A percentile compares a stretch with the other conserved stretches of the same genome.
phyloP scores from a whole-genome alignment of 2,888 invertebrate genomes.

The Drosophila subquinaria region DNA sequence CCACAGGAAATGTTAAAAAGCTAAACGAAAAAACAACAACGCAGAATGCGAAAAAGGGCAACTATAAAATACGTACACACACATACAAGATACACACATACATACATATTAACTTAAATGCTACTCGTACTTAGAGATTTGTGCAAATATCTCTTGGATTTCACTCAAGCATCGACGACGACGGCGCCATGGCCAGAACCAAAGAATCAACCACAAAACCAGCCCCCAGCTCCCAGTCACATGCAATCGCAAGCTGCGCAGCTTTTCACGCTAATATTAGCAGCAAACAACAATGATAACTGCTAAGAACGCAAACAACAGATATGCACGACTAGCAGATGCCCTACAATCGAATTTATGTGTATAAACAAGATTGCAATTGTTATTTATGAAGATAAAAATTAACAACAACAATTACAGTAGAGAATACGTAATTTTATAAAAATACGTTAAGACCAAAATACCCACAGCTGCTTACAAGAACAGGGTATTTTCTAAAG shows the following conservation, averaged over 20 bases:
- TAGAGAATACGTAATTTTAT: neutral
- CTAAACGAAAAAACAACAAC: conserved; percentile 26
- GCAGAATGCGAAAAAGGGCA: conserved; percentile 21
- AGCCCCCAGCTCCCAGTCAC: conserved; percentile 29
- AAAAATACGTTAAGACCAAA: neutral
- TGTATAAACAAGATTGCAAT: neutral
- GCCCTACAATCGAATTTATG: conserved; percentile 1
- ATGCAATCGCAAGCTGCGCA: conserved; percentile 60
- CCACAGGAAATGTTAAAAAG: conserved; percentile 62
- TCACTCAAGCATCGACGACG: conserved; percentile 34
- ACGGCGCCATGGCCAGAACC: conserved; percentile 28
- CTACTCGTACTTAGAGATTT: conserved; percentile 19
- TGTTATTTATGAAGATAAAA: neutral
- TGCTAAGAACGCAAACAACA: conserved; percentile 4
- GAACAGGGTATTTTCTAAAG: conserved; percentile 23
- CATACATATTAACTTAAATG: conserved; percentile 1
- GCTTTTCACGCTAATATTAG: conserved; percentile 70
- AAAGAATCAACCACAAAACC: conserved; percentile 45
- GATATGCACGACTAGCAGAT: conserved; percentile 10
- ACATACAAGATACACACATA: neutral
- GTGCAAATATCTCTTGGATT: conserved; percentile 54
- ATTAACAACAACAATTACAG: neutral
- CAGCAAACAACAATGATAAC: conserved; percentile 52
- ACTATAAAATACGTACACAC: conserved; percentile 24
- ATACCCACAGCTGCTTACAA: conserved; percentile 1